A percentile compares a stretch with the other conserved stretches of the same genome.
Conservation (phyloP, 1,140 invertebrate species). For the Meteorus sp. region DNA sequence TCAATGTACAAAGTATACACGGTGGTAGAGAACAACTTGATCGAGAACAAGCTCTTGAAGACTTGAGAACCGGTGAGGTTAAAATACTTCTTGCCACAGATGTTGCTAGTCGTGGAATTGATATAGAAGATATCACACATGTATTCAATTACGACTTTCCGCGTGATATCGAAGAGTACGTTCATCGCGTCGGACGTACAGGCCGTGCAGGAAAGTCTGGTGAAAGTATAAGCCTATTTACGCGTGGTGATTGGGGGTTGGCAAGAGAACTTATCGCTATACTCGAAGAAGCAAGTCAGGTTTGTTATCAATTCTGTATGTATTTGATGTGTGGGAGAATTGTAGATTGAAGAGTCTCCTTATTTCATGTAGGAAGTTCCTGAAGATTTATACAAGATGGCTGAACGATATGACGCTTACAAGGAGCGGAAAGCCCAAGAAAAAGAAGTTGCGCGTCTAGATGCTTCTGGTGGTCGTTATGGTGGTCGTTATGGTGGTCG, state of each 20-base stretch:
- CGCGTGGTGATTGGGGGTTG: conserved; percentile 76
- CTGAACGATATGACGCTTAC: conserved; percentile 66
- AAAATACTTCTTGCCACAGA: conserved; percentile 92
- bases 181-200: conserved; percentile 85
- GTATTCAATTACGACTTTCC: conserved; percentile 92
- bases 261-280: conserved; percentile 83
- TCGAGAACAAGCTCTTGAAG: conserved; percentile 80
- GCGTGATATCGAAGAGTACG: conserved; percentile 88
- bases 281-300: conserved; percentile 74
- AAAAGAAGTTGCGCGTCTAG: conserved; percentile 37
- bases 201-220: conserved; percentile 85
- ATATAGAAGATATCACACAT: conserved; percentile 87
- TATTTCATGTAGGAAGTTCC: conserved; percentile 64
- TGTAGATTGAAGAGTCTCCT: not conserved
- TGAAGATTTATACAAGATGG: conserved; percentile 71
- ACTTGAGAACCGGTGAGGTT: conserved; percentile 75
- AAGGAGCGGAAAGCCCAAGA: conserved; percentile 63
- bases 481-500: conserved; percentile 26
- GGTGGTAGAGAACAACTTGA: conserved; percentile 87
- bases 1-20: conserved; percentile 79
- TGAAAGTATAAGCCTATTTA: conserved; percentile 78
- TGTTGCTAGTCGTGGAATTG: conserved; percentile 88
- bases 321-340: no score
- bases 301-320: conserved; percentile 27
- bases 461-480: conserved; percentile 33